Evolutionary conservation across 2,113 vertebrate genomes (phyloP), one percentile per base, ranked within the genome.

Genomic region (Salvelinus alpinus): DNA sequence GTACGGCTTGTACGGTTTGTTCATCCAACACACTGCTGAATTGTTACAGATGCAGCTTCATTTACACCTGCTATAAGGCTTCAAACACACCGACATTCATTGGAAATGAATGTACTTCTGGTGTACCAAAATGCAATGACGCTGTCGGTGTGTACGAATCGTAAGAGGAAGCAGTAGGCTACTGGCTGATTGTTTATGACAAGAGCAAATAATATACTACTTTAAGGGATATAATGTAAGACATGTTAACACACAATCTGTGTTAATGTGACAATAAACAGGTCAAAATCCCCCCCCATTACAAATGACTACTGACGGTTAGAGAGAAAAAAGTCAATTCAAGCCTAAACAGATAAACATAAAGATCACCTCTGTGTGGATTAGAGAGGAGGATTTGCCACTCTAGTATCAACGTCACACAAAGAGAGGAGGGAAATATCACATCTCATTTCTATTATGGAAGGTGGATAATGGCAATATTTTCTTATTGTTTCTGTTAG

Each of bases 401-500:
- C 86, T 82, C 71, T 70, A 54, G 14, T 4, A 14, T 54, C 51
- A 14, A 87, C 82, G 84, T 88, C 89, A 86, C 78, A 90, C 84
- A 84, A 82, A 83, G 76, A 82, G 85, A 81, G 88, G 87, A 44
- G 89, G 65, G 77, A 86, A 93, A 93, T 93, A 89, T 91, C 88
- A 91, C 82, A 86, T 91, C 86, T 91, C 87, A 88, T 90, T 92
- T 90, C 87, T 88, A 73, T 79, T 81, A 85, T 88, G 87, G 89
- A 88, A 91, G 88, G 87, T 76, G 85, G 85, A 90, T 91, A 91
- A 92, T 90, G 90, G 89, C 90, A 87, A 88, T 87, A 87, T 89
- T 89, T 91, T 88, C 88, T 89, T 90, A 87, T 91, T 87, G 87
- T 82, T 88, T 88, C 86, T 86, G 83, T 83, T 84, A 85, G 82